Evolutionary conservation across 2,113 vertebrate genomes (phyloP).

Genomic region (Gila orcuttii): DNA sequence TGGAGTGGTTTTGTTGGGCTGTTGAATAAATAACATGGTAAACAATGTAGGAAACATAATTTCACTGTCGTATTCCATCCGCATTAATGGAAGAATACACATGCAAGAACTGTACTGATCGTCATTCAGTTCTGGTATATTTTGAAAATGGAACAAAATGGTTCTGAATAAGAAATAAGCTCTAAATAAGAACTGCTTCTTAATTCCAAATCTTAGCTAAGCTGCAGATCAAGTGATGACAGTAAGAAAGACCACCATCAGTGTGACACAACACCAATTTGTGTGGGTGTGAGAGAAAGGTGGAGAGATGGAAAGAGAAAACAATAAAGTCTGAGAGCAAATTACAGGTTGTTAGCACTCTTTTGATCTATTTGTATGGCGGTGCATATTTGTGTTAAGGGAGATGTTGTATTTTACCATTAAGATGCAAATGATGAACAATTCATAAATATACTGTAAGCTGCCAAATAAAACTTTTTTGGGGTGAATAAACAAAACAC

Average conservation of each 20-base stretch:
- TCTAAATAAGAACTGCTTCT: neutral
- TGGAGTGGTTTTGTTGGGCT: neutral
- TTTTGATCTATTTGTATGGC: conserved; percentile 4
- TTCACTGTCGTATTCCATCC: neutral
- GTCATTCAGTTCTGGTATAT: neutral
- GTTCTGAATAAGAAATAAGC: neutral
- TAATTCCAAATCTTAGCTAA: neutral
- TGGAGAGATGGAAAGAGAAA: neutral
- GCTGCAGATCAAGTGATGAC: neutral
- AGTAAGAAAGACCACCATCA: conserved; percentile 43
- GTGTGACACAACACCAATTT: conserved; percentile 45
- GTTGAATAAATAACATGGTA: neutral
- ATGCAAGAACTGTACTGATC: neutral
- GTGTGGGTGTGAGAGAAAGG: conserved; percentile 23
- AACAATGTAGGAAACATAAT: neutral
- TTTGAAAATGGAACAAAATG: neutral
- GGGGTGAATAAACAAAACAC: neutral
- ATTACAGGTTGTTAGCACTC: neutral
- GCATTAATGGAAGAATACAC: neutral
- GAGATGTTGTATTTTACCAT: neutral
- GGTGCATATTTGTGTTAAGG: neutral
- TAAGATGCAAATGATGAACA: neutral
- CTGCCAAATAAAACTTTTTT: neutral
- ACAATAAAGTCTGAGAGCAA: conserved; percentile 16
- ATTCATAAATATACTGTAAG: neutral